Evolutionary conservation across 2,113 vertebrate species (phyloP).

Genomic region (Agapornis roseicollis): DNA sequence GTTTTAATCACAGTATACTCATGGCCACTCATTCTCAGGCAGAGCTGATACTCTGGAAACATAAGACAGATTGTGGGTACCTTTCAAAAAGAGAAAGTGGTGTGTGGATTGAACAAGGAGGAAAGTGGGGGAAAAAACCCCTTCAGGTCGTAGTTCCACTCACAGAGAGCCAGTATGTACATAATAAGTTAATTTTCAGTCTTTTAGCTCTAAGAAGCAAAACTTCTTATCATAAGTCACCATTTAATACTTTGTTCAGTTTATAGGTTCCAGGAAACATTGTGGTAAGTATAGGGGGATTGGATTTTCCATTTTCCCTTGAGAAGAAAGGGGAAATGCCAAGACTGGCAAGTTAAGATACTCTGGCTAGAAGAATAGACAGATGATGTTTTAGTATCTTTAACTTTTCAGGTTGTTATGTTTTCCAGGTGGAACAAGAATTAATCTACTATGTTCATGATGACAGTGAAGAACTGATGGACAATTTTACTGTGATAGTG

Average conservation of each 20-base stretch:
- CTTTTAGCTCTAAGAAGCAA: background rate
- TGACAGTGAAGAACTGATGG: slow-evolving; percentile 79
- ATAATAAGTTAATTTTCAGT: background rate
- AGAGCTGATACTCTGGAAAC: background rate
- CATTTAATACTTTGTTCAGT: background rate
- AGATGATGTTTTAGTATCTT: background rate
- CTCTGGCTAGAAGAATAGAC: background rate
- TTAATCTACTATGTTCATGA: slow-evolving; percentile 89
- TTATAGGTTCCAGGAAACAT: background rate
- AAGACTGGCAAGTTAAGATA: background rate
- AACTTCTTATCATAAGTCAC: background rate
- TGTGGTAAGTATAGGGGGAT: background rate
- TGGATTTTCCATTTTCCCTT: background rate
- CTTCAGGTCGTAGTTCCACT: background rate
- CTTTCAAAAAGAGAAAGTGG: background rate
- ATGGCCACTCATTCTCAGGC: background rate
- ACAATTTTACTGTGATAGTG: slow-evolving; percentile 84
- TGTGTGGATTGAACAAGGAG: background rate
- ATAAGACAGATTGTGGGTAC: background rate
- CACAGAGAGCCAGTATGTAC: background rate
- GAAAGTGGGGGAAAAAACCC: background rate
- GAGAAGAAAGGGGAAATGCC: background rate
- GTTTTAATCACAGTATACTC: too few species aligned
- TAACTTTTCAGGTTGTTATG: background rate
- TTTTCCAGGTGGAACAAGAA: slow-evolving; percentile 84